Conservation (phyloP, 2,797 vertebrate species). For the Gastrophryne carolinensis region DNA sequence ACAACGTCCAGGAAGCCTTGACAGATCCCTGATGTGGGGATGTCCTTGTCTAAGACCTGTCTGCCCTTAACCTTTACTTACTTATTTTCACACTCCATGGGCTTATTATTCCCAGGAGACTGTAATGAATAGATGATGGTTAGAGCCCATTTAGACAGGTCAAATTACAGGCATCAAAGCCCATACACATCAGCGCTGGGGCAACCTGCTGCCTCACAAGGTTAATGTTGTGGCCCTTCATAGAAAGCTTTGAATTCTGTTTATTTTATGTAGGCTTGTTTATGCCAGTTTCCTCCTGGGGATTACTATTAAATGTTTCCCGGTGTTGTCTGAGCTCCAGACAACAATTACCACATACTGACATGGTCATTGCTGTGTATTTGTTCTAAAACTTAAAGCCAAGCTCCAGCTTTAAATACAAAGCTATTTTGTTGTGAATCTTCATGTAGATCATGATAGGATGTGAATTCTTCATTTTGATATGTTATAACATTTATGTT, state of each 20-base stretch:
- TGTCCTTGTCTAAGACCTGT: constrained; percentile 51
- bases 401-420: background rate
- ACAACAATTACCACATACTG: constrained; percentile 9
- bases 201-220: constrained; percentile 30
- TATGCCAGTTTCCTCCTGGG: constrained; percentile 6
- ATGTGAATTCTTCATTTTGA: too few relatives aligned
- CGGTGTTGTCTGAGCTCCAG: background rate
- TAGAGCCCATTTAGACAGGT: constrained; percentile 47
- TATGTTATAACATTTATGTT: too few relatives aligned
- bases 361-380: background rate
- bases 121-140: constrained; percentile 46
- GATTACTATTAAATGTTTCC: constrained; percentile 11
- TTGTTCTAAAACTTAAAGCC: background rate
- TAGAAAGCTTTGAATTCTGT: constrained; percentile 11
- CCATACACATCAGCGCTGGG: constrained; percentile 22
- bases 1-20: constrained; percentile 36
- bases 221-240: constrained; percentile 26
- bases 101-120: constrained; percentile 45
- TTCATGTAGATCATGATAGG: too few relatives aligned
- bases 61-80: constrained; percentile 51
- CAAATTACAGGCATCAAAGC: constrained; percentile 47
- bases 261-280: constrained; percentile 23
- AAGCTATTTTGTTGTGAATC: too few relatives aligned
- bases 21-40: constrained; percentile 40
- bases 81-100: constrained; percentile 45